Evolutionary conservation across 92 coral and sea anemone species (phyloP).

Genomic region (Metridium senile): DNA sequence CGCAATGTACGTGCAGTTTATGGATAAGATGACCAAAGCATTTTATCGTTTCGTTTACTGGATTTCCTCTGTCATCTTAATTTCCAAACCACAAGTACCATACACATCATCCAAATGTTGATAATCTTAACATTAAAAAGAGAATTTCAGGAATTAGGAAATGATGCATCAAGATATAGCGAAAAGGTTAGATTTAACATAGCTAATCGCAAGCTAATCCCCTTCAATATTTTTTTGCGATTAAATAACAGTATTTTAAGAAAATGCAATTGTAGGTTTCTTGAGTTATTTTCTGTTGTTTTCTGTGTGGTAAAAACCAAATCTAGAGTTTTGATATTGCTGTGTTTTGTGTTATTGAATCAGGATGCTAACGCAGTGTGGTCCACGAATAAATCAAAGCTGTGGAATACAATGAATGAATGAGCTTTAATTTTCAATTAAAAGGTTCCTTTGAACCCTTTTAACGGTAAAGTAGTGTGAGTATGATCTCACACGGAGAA

Average conservation of each 20-base stretch:
- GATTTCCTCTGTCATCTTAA: neutral
- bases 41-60: neutral
- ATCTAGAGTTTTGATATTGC: neutral
- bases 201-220: neutral
- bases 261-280: neutral
- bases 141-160: neutral
- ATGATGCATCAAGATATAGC: slow-evolving; percentile 1
- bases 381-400: neutral
- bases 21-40: neutral
- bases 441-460: slow-evolving; percentile 8
- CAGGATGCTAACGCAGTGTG: neutral
- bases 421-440: slow-evolving; percentile 6
- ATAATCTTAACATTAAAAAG: neutral
- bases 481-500: slow-evolving; percentile 27
- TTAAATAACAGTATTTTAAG: neutral
- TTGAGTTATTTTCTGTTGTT: neutral
- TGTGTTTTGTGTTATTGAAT: neutral
- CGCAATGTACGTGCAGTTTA: neutral
- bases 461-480: slow-evolving; percentile 1
- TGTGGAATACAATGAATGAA: neutral
- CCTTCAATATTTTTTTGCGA: neutral
- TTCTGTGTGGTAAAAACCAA: neutral
- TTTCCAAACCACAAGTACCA: slow-evolving; percentile 3
- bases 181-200: neutral
- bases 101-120: neutral